A percentile compares a stretch with the other conserved stretches of the same genome.
phyloP scores from a whole-genome alignment of 2,113 vertebrate genomes.

The Pseudopodoces humilis region DNA sequence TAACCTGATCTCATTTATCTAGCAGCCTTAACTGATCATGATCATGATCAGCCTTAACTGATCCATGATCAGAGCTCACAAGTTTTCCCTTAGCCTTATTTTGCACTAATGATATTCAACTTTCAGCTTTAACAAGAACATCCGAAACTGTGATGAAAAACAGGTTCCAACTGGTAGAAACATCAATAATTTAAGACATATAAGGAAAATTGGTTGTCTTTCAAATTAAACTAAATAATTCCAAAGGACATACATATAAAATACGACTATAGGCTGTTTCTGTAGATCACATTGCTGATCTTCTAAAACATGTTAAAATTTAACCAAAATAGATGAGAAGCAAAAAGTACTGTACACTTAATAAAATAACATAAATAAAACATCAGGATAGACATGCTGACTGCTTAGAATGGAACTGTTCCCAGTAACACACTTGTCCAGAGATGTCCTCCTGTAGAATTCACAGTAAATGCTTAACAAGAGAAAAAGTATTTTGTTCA shows the following conservation, averaged over 20 bases:
- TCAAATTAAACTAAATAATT: neutral
- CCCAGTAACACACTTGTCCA: neutral
- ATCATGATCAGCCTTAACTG: neutral
- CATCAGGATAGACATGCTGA: neutral
- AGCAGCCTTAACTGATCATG: neutral
- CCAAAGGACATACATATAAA: neutral
- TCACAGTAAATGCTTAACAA: neutral
- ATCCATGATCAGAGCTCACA: neutral
- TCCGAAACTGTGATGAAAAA: neutral
- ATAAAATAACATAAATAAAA: neutral
- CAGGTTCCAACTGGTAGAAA: neutral
- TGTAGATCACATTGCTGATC: neutral
- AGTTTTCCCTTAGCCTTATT: slow-evolving; percentile 18
- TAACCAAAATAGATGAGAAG: neutral
- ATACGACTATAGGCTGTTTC: neutral
- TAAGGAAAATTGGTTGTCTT: neutral
- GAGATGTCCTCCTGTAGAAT: neutral
- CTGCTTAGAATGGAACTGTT: neutral
- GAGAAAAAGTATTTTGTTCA: neutral
- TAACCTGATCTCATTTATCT: slow-evolving; percentile 5
- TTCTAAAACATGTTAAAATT: neutral
- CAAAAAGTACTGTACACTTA: neutral
- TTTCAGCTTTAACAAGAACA: neutral
- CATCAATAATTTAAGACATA: neutral
- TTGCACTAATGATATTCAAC: neutral